Conservation (phyloP, 1,140 invertebrate species). For the Bombyx mandarina region DNA sequence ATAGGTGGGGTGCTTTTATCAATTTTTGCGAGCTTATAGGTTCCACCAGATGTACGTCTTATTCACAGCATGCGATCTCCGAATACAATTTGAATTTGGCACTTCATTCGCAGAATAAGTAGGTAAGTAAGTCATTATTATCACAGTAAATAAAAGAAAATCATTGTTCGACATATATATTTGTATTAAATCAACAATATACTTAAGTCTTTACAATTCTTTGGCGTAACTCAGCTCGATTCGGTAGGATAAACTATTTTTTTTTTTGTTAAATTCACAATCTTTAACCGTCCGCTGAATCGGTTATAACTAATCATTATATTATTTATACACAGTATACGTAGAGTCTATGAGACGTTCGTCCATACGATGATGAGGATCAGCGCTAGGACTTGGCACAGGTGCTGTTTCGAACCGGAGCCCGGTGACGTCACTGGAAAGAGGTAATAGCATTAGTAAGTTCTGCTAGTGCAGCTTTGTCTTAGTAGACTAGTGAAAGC, state of each 20-base stretch:
- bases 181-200: constrained; percentile 69
- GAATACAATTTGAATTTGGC: too few relatives aligned
- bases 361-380: constrained; percentile 43
- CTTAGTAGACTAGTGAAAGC: too few relatives aligned
- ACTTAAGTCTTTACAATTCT: constrained; percentile 62
- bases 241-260: constrained; percentile 7
- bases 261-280: constrained; percentile 43
- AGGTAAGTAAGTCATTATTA: too few relatives aligned
- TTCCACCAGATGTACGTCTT: too few relatives aligned
- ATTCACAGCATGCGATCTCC: too few relatives aligned
- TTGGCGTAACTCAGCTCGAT: constrained; percentile 65
- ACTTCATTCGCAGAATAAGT: too few relatives aligned
- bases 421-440: constrained; percentile 56
- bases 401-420: constrained; percentile 35
- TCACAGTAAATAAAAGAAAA: too few relatives aligned
- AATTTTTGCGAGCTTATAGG: too few relatives aligned
- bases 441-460: constrained; percentile 16
- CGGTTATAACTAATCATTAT: constrained; percentile 36
- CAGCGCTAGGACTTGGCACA: constrained; percentile 45
- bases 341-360: constrained; percentile 43
- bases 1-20: too few relatives aligned
- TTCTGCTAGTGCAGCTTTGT: background rate
- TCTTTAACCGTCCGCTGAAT: constrained; percentile 25
- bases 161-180: constrained; percentile 43
- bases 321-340: constrained; percentile 20